Percentiles rank a stretch among this genome's conserved stretches.
phyloP scores from a whole-genome alignment of 2,797 vertebrate genomes.

The Cyclopterus lumpus region DNA sequence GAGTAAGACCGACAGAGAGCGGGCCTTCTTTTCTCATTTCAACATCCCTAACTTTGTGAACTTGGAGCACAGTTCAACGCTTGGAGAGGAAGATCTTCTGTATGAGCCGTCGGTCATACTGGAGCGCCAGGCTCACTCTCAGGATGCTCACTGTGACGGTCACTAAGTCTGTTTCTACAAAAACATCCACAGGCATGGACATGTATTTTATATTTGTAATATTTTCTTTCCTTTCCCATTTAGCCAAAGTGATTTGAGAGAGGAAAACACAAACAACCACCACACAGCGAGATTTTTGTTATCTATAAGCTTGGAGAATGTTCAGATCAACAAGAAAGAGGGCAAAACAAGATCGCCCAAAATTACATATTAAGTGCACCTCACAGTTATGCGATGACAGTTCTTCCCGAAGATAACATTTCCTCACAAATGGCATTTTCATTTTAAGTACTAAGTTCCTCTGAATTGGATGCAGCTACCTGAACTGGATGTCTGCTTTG shows the following conservation, averaged over 20 bases:
- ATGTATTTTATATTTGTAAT: background rate
- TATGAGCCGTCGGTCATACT: conserved; percentile 83
- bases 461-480: background rate
- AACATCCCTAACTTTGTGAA: conserved; percentile 93
- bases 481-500: background rate
- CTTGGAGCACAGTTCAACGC: conserved; percentile 86
- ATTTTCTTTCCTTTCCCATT: conserved; percentile 12
- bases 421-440: conserved; percentile 2
- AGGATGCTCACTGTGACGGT: conserved; percentile 66
- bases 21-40: conserved; percentile 84
- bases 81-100: conserved; percentile 88
- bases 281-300: background rate
- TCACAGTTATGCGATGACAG: conserved; percentile 19
- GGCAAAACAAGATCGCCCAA: background rate
- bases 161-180: conserved; percentile 59
- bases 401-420: conserved; percentile 13
- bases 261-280: background rate
- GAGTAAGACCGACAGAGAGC: conserved; percentile 74
- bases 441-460: background rate
- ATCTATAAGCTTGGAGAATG: background rate
- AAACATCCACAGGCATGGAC: background rate
- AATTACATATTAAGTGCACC: background rate
- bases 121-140: conserved; percentile 78
- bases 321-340: conserved; percentile 1
- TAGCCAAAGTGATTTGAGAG: conserved; percentile 1